Percentiles rank a stretch among this genome's conserved stretches.
Evolutionary conservation across 2,113 vertebrate species (phyloP).

Genomic region (Oxyruncus cristatus): DNA sequence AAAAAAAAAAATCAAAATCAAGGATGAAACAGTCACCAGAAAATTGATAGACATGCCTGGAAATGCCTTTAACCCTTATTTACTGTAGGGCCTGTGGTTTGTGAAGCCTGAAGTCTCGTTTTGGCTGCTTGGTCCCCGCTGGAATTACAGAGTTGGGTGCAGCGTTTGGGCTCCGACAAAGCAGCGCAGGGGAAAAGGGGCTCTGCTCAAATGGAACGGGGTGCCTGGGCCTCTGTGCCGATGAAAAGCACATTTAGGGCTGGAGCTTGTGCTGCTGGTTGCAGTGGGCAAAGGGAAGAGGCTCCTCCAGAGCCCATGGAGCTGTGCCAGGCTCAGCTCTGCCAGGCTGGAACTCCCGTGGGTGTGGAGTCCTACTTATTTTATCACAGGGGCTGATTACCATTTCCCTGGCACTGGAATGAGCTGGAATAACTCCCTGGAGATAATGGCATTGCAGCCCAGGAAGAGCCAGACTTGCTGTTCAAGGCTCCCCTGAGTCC

Average conservation of each 20-base stretch:
- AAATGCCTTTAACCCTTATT: slow-evolving; percentile 33
- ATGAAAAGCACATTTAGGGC: neutral
- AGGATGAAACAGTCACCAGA: slow-evolving; percentile 11
- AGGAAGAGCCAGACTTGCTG: neutral
- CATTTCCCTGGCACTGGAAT: neutral
- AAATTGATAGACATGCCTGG: slow-evolving; percentile 33
- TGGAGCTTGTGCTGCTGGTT: neutral
- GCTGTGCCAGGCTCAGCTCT: neutral
- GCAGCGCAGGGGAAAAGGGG: neutral
- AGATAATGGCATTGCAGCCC: neutral
- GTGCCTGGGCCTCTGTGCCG: neutral
- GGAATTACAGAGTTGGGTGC: neutral
- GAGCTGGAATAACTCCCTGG: neutral
- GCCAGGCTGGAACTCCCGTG: neutral
- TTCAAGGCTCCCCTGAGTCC: neutral
- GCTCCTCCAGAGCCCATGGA: neutral
- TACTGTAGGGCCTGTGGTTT: slow-evolving; percentile 13
- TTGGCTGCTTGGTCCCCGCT: neutral
- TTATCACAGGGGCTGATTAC: neutral
- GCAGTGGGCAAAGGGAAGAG: neutral
- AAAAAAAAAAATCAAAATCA: neutral
- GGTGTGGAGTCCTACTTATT: neutral
- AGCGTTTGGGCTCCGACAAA: neutral
- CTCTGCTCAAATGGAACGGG: neutral
- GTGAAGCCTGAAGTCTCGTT: neutral